These are phyloP conservation scores for Drosophila percnosoma DNA, from an alignment of 2,888 invertebrate genomes.

Conservation along the genomic window DNA sequence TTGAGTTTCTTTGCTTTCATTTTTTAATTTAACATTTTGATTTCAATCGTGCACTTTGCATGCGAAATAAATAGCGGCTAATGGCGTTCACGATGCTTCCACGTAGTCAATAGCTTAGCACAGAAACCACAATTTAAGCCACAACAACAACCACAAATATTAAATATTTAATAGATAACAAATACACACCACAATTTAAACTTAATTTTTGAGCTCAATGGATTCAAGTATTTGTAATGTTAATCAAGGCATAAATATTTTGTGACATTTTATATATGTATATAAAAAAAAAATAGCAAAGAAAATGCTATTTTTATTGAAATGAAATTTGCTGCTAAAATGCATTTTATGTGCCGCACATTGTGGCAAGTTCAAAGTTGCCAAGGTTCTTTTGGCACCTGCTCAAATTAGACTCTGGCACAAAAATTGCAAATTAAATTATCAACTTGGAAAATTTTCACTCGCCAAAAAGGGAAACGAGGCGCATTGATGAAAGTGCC, in stretches of 20 bases:
- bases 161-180: slow-evolving; percentile 15
- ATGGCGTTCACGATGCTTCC: slow-evolving; percentile 69
- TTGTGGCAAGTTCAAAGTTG: slow-evolving; percentile 32
- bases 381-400: slow-evolving; percentile 61
- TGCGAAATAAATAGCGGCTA: slow-evolving; percentile 58
- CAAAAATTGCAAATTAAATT: slow-evolving; percentile 75
- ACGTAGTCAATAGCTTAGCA: slow-evolving; percentile 53
- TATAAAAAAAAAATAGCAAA: neutral
- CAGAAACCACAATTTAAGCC: slow-evolving; percentile 45
- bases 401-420: slow-evolving; percentile 67
- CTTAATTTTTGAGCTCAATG: slow-evolving; percentile 36
- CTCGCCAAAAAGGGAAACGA: slow-evolving; percentile 34
- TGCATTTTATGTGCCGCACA: slow-evolving; percentile 35
- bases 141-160: slow-evolving; percentile 7
- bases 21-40: slow-evolving; percentile 17
- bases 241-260: slow-evolving; percentile 13
- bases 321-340: slow-evolving; percentile 46
- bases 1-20: slow-evolving; percentile 20
- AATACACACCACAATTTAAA: slow-evolving; percentile 43
- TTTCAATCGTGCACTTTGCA: slow-evolving; percentile 67
- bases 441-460: slow-evolving; percentile 69
- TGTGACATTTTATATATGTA: slow-evolving; percentile 16
- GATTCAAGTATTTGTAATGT: slow-evolving; percentile 9
- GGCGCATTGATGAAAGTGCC: slow-evolving; percentile 57
- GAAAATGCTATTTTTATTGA: slow-evolving; percentile 18